These are phyloP conservation scores for Rafetus swinhoei DNA, from an alignment of 2,113 vertebrate species.

Conservation along the genomic window DNA sequence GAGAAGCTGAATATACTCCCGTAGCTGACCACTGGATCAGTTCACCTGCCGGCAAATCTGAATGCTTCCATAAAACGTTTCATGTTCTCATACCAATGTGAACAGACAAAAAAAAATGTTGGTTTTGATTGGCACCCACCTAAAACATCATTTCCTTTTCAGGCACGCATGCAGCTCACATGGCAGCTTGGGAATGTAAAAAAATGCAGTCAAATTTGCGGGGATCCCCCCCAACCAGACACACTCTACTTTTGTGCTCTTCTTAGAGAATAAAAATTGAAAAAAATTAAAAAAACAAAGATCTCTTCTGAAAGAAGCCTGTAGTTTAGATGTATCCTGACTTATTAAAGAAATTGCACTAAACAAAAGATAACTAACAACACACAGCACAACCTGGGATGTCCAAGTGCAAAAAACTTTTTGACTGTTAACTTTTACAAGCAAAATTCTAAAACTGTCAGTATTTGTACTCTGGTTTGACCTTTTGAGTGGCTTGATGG, in stretches of 20 bases:
- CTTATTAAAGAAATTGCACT: neutral
- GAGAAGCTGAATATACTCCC: neutral
- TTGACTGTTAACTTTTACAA: neutral
- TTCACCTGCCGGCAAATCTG: neutral
- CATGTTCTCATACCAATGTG: constrained; percentile 23
- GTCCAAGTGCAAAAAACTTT: neutral
- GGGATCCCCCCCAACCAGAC: neutral
- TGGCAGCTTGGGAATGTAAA: neutral
- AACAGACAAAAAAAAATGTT: constrained; percentile 3
- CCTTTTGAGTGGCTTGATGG: neutral
- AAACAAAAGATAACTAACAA: neutral
- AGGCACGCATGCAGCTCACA: constrained; percentile 8
- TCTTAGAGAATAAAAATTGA: neutral
- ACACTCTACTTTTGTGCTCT: rapidly evolving
- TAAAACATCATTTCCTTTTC: constrained; percentile 35
- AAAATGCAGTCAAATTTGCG: constrained; percentile 7
- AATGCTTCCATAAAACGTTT: constrained; percentile 5
- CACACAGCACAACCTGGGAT: neutral
- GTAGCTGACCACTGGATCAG: neutral
- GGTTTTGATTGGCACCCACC: neutral
- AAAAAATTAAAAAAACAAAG: neutral
- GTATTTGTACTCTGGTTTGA: neutral
- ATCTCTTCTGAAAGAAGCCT: no score
- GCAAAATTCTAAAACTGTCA: neutral
- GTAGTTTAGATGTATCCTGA: neutral